These are phyloP conservation scores for Sebastes goodei DNA, from an alignment of 2,797 vertebrate genomes.

Conservation along the genomic window DNA sequence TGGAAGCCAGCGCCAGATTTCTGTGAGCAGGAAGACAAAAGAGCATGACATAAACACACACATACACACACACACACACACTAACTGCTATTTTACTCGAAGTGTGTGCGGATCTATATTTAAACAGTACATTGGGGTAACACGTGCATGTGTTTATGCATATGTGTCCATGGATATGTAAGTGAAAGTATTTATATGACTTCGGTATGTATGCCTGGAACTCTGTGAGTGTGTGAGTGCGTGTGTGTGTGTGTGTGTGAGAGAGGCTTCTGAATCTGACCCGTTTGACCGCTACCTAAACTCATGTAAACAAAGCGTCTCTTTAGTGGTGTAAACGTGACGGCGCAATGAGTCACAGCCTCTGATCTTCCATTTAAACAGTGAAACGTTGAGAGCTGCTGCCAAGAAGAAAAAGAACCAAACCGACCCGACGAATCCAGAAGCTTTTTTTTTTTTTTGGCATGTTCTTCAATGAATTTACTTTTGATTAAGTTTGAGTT, in stretches of 20 bases:
- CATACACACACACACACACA: conserved; percentile 20
- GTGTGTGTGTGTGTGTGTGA: not conserved
- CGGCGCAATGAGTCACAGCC: conserved; percentile 56
- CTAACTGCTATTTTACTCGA: not conserved
- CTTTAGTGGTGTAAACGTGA: conserved; percentile 54
- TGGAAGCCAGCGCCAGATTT: conserved; percentile 52
- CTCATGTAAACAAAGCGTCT: conserved; percentile 64
- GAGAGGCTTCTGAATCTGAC: conserved; percentile 57
- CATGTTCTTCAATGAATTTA: conserved; percentile 3
- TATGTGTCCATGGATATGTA: conserved; percentile 31
- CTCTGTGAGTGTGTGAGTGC: not conserved
- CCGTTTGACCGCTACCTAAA: conserved; percentile 63
- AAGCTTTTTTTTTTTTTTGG: not conserved
- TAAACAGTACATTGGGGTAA: conserved; percentile 3
- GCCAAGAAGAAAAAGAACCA: conserved; percentile 30
- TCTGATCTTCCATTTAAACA: conserved; percentile 59
- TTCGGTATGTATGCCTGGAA: conserved; percentile 4
- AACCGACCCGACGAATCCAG: not conserved
- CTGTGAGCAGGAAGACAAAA: conserved; percentile 58
- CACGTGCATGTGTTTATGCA: conserved; percentile 18
- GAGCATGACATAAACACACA: conserved; percentile 41
- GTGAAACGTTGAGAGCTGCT: conserved; percentile 17
- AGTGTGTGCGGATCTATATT: conserved; percentile 19
- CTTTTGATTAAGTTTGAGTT: conserved; percentile 29
- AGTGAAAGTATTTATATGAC: conserved; percentile 33